Evolutionary conservation across 2,888 invertebrate genomes (phyloP), one percentile per base, ranked within the genome.

Genomic region (Tachystola acroxantha): DNA sequence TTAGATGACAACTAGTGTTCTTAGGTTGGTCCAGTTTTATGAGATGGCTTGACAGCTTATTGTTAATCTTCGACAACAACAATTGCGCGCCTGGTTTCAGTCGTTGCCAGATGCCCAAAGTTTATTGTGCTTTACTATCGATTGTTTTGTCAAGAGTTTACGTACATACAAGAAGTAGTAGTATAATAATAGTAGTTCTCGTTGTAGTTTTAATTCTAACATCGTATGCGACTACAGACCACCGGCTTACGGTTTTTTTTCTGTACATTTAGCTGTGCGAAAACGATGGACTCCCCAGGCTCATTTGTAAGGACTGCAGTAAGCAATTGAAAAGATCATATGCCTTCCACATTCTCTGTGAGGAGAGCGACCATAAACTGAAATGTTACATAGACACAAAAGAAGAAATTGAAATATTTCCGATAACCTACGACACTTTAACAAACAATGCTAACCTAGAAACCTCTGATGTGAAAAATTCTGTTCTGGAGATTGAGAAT

Each of bases 251-350:
- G n/a, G n/a, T n/a, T n/a, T n/a, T n/a, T n/a, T n/a, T n/a, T n/a
- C n/a, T n/a, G n/a, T 37, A 32, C n/a, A 13, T 58, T 7, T 50
- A 85, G 85, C 77, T 74, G 7, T 45, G 40, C 12, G 43, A 53
- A 57, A 70, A 67, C 10, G 86, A 86, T 46, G 71, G 77, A 31
- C 44, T 86, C 19, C 86, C 86, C 1, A 64, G 66, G 10, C 46
- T 64, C 32, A 81, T 86, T 34, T 86, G 86, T 42, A 85, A 79
- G 44, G 77, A 77, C 12, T 86, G 86, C 43, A 57, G 60, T 36
- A 64, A 68, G 22, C 76, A 76, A 34, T 54, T 86, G 1, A 84
- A 80, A 50, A 59, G 66, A 31, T 54, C 71, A 0, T 85, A 75
- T 37, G 35, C 60, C n/a, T 85, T 86, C 42, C 74, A 74, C 36